These are phyloP conservation scores for Leptosomus discolor DNA, from an alignment of 2,113 vertebrate species.

Conservation along the genomic window DNA sequence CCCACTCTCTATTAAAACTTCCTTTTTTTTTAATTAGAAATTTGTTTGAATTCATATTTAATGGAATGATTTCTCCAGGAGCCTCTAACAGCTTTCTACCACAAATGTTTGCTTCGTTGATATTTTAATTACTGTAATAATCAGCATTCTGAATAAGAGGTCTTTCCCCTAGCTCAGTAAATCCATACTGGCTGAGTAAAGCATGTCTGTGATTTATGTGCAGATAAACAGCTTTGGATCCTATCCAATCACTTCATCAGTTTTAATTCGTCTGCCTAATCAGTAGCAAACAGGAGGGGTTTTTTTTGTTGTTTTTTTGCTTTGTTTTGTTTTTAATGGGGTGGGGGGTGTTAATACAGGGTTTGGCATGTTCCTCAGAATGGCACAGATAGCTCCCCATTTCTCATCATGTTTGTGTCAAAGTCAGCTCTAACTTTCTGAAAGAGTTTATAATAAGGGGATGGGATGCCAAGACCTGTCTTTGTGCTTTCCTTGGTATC, in stretches of 20 bases:
- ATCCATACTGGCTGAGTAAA: constrained; percentile 53
- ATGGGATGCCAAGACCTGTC: constrained; percentile 58
- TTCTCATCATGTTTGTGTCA: constrained; percentile 43
- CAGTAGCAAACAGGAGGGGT: constrained; percentile 59
- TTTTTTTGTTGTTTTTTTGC: background rate
- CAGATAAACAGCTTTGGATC: constrained; percentile 68
- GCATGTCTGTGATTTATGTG: constrained; percentile 64
- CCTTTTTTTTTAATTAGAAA: background rate
- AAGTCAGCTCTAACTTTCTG: constrained; percentile 47
- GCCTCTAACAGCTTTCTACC: constrained; percentile 2
- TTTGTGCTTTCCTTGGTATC: constrained; percentile 69
- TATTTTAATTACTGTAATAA: constrained; percentile 65
- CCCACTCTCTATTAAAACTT: background rate
- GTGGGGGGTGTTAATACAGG: constrained; percentile 5
- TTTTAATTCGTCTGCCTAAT: constrained; percentile 69
- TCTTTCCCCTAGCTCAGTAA: constrained; percentile 32
- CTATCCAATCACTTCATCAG: constrained; percentile 60
- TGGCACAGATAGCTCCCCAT: constrained; percentile 37
- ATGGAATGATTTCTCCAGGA: constrained; percentile 6
- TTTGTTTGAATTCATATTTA: constrained; percentile 29
- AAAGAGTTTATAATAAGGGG: constrained; percentile 4
- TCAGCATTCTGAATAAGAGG: constrained; percentile 45
- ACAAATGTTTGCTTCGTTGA: constrained; percentile 43
- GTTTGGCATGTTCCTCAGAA: constrained; percentile 52
- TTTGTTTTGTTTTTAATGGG: constrained; percentile 9